These are phyloP conservation scores for Odontocolon sp. DNA, from an alignment of 2,888 invertebrate species.

Conservation along the genomic window DNA sequence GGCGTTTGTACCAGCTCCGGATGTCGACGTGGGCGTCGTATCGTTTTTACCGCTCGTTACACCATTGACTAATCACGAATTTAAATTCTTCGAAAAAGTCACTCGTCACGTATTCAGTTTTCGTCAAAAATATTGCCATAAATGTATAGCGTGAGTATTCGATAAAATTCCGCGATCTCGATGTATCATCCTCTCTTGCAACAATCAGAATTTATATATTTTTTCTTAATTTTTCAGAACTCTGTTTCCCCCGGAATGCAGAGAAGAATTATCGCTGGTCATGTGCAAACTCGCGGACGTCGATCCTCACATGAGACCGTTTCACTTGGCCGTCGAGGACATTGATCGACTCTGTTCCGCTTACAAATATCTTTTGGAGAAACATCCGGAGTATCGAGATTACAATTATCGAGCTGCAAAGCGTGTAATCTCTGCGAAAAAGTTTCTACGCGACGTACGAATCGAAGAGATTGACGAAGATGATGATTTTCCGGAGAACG, in stretches of 20 bases:
- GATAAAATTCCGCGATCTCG: no score
- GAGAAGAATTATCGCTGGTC: constrained; percentile 85
- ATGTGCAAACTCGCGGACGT: constrained; percentile 89
- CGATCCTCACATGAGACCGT: constrained; percentile 86
- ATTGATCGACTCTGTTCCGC: constrained; percentile 89
- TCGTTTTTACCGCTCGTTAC: constrained; percentile 89
- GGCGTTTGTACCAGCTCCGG: constrained; percentile 96
- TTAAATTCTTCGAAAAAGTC: constrained; percentile 94
- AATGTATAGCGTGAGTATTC: constrained; percentile 83
- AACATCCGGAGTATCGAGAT: constrained; percentile 85
- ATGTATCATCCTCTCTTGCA: no score
- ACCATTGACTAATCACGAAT: constrained; percentile 90
- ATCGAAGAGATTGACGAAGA: constrained; percentile 56
- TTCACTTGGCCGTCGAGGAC: constrained; percentile 89
- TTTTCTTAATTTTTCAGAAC: constrained; percentile 80
- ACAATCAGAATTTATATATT: constrained; percentile 1
- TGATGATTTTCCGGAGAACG: not conserved
- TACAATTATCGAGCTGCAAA: constrained; percentile 87
- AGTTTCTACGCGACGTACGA: constrained; percentile 5
- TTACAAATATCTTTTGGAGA: constrained; percentile 87
- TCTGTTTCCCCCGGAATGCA: constrained; percentile 88
- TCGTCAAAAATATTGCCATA: constrained; percentile 91
- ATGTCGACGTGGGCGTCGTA: constrained; percentile 98
- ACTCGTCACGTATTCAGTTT: constrained; percentile 92
- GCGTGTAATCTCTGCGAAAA: constrained; percentile 60